Base-by-base conservation (phyloP, 2,888 invertebrate genomes). In the Calameuta filiformis region DNA sequence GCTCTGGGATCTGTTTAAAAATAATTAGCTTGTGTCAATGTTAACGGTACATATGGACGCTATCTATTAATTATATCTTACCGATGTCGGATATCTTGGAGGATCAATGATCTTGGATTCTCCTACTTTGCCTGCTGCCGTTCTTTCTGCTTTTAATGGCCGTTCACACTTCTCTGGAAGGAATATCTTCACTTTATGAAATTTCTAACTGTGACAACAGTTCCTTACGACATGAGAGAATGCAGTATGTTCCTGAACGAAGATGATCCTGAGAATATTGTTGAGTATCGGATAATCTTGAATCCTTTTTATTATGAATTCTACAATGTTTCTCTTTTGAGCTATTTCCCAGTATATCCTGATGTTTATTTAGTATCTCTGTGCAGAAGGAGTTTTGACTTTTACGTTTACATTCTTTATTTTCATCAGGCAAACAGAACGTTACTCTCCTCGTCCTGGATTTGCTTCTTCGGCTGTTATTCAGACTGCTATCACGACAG, bases 201-300 rank as follows among this genome's bases (percentile, higher is more conserved):
- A 75, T 80, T 74, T 73, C 76, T 78, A 80, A 69, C 77, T 73
- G 78, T 71, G 68, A 69, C 80, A 23, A 56, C 56, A 56, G 56
- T 56, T 56, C 56, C 56, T 56, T 56, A 56, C 56, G 56, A 56
- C 9, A 56, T 56, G 56, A 23, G 23, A 23, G 2, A 56, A 56
- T 23, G 56, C 23, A 23, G 56, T 56, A 56, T 56, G 56, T 56
- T 23, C 23, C 23, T 56, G 69, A 73, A 76, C 76, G 68, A n/a
- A 23, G 30, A 23, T 34, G 30, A 35, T 35, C 74, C 74, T 73
- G 30, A 23, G 35, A 23, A 35, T 35, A 23, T 34, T 30, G 4
- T 23, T 35, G 33, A n/a, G 35, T 9, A 35, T 33, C 15, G 34
- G 35, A 23, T 56, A 56, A 56, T 23, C 56, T 56, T 56, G 56